These are phyloP conservation scores for Heliocidaris erythrogramma DNA, from an alignment of 35 echinoderm and acorn worm genomes.

Conservation along the genomic window DNA sequence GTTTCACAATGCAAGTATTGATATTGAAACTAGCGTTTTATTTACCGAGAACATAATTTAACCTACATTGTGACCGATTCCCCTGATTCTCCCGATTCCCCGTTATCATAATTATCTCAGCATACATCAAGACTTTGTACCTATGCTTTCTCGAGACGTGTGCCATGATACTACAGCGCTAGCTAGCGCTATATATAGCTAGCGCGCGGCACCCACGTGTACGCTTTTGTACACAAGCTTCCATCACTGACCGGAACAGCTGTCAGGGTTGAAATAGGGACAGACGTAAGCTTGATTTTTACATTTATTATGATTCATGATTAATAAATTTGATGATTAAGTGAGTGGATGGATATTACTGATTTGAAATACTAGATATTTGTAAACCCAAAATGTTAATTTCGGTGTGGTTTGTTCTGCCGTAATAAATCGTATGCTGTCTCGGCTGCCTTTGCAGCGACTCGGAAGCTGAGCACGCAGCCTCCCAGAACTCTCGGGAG, in stretches of 20 bases:
- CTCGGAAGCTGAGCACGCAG: neutral
- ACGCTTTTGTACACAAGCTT: neutral
- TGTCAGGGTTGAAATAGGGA: neutral
- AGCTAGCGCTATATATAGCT: no score
- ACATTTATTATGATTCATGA: neutral
- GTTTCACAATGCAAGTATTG: no score
- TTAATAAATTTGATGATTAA: neutral
- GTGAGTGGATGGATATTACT: neutral
- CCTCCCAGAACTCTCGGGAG: neutral
- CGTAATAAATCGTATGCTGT: neutral
- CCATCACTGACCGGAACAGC: neutral
- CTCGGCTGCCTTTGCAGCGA: neutral
- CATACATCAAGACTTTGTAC: no score
- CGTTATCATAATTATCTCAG: no score
- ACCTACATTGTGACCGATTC: no score
- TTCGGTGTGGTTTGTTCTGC: neutral
- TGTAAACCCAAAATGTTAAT: neutral
- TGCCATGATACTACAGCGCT: no score
- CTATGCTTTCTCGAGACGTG: no score
- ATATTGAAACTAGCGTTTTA: no score
- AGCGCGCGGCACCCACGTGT: neutral
- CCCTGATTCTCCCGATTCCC: no score
- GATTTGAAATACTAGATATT: neutral
- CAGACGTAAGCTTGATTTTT: neutral
- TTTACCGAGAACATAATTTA: no score